phyloP scores from a whole-genome alignment of 2,888 invertebrate genomes.

The Crocallis elinguaria region DNA sequence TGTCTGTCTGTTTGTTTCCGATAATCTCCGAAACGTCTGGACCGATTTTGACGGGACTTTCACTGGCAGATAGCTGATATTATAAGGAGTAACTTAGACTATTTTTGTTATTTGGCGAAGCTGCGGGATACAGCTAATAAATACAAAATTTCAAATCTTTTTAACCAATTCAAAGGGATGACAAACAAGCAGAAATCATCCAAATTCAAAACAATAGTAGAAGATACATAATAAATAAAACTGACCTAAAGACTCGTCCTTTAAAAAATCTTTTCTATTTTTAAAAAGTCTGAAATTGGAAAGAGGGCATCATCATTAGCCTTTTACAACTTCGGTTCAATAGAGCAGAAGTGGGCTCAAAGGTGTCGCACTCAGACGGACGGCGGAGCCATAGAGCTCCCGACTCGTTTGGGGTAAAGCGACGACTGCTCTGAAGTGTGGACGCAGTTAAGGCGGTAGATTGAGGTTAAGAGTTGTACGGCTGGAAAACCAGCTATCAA shows the following conservation, averaged over 20 bases:
- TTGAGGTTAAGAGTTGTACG: not conserved
- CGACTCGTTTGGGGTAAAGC: conserved; percentile 34
- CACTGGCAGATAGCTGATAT: too few species aligned
- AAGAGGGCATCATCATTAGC: conserved; percentile 37
- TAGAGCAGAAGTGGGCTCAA: conserved; percentile 36
- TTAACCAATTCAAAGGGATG: too few species aligned
- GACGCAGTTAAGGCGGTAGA: conserved; percentile 3
- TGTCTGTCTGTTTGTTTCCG: too few species aligned
- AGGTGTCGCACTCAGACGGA: conserved; percentile 33
- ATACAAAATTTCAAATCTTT: too few species aligned
- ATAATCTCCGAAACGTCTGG: too few species aligned
- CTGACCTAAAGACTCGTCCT: conserved; percentile 2
- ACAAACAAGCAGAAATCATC: not conserved
- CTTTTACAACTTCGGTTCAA: conserved; percentile 33
- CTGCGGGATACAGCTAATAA: too few species aligned
- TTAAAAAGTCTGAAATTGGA: conserved; percentile 28
- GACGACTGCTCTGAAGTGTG: conserved; percentile 2
- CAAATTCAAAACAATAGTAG: not conserved
- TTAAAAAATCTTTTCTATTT: conserved; percentile 19
- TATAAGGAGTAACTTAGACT: too few species aligned
- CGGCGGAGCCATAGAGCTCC: conserved; percentile 23
- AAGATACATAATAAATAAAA: not conserved
- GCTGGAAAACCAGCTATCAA: too few species aligned
- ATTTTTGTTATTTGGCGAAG: too few species aligned
- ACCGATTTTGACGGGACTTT: too few species aligned